Evolutionary conservation across 1,140 invertebrate genomes (phyloP).

Genomic region (Vanessa atalanta): DNA sequence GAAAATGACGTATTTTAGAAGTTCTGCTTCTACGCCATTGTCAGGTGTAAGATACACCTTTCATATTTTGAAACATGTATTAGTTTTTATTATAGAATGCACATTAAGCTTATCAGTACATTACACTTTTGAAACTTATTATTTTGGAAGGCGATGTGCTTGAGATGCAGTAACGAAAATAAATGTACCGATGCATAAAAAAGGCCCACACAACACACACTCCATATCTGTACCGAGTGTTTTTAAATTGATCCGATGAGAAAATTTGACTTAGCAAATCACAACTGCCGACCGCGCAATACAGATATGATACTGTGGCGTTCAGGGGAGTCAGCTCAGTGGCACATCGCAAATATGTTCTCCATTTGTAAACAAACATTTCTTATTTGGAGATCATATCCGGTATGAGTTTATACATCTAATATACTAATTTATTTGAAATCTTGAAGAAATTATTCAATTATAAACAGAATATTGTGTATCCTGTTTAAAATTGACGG

Average conservation of each 20-base stretch:
- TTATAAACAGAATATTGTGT: neutral
- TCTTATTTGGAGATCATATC: conserved; percentile 49
- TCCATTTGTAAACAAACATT: conserved; percentile 35
- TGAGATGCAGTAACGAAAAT: neutral
- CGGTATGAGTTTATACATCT: conserved; percentile 6
- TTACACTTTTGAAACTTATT: neutral
- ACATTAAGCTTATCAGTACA: neutral
- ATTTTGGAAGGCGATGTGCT: neutral
- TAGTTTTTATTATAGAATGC: no score
- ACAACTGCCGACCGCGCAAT: conserved; percentile 58
- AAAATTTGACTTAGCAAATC: conserved; percentile 65
- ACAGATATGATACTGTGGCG: conserved; percentile 76
- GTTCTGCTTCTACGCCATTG: no score
- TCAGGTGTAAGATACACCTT: no score
- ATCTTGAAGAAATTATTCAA: neutral
- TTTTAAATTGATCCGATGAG: conserved; percentile 45
- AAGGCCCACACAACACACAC: conserved; percentile 64
- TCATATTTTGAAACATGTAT: no score
- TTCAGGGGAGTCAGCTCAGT: conserved; percentile 45
- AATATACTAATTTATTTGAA: neutral
- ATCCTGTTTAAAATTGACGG: no score
- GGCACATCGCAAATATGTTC: conserved; percentile 56
- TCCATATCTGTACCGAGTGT: conserved; percentile 76
- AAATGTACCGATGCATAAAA: conserved; percentile 36
- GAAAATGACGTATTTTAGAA: no score